Evolutionary conservation across 2,888 invertebrate species (phyloP).

Genomic region (Cephus pygmeus): DNA sequence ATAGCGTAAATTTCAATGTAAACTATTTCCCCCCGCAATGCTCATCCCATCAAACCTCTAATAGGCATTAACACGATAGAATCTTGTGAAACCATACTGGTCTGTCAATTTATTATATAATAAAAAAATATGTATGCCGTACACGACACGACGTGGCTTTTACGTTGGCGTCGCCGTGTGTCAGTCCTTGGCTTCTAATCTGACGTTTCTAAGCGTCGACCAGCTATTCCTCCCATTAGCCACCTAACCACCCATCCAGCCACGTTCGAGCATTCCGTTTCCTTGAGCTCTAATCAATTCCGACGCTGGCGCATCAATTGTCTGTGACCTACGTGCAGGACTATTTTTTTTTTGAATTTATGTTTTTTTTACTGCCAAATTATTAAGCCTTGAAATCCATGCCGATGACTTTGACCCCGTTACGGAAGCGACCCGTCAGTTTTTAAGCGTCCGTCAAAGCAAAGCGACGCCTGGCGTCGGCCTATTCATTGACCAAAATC

Average conservation of each 20-base stretch:
- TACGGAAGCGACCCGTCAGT: not conserved
- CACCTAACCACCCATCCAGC: not conserved
- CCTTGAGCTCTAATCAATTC: not conserved
- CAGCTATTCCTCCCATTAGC: not conserved
- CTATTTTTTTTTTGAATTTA: not conserved
- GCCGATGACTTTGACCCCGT: not conserved
- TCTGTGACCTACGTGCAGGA: not conserved
- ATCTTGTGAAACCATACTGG: slow-evolving; percentile 55
- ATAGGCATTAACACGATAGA: slow-evolving; percentile 59
- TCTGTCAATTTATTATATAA: slow-evolving; percentile 57
- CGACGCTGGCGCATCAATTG: not conserved
- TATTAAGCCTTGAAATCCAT: not conserved
- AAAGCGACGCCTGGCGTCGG: not conserved
- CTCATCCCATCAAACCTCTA: slow-evolving; percentile 28
- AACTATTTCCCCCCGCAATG: not conserved
- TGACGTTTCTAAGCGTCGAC: slow-evolving; percentile 42
- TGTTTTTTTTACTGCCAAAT: not conserved
- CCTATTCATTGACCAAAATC: not conserved
- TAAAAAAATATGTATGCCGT: slow-evolving; percentile 61
- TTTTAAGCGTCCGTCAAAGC: not conserved
- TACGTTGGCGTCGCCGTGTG: slow-evolving; percentile 41
- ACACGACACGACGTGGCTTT: slow-evolving; percentile 26
- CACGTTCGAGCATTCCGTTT: not conserved
- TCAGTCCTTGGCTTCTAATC: slow-evolving; percentile 63
- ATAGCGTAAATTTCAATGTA: not conserved